These are phyloP conservation scores for Gymnocypris eckloni DNA, from an alignment of 2,797 vertebrate species.

Conservation along the genomic window DNA sequence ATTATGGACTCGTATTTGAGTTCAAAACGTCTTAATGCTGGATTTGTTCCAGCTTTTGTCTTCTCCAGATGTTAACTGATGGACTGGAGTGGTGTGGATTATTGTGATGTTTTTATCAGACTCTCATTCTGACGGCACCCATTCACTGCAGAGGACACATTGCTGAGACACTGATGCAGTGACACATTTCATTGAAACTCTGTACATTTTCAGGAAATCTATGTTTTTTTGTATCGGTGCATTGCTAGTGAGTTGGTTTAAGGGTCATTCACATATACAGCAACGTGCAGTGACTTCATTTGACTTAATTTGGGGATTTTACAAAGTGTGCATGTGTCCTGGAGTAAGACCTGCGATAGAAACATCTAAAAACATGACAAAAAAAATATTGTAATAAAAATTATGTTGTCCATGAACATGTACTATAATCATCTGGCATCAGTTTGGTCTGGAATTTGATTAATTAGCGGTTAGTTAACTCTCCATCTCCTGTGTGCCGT, in stretches of 20 bases:
- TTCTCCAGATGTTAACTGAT: too few species aligned
- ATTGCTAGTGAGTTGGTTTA: background rate
- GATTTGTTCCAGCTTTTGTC: too few species aligned
- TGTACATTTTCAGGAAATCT: background rate
- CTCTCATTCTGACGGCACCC: too few species aligned
- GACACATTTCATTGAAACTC: background rate
- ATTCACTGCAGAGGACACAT: too few species aligned
- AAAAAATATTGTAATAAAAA: background rate
- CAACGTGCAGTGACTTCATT: background rate
- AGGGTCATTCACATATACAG: background rate
- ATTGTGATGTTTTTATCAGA: too few species aligned
- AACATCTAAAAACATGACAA: background rate
- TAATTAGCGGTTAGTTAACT: background rate
- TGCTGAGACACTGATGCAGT: too few species aligned
- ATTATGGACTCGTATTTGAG: too few species aligned
- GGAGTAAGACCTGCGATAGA: background rate
- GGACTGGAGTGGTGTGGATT: too few species aligned
- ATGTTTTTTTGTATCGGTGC: background rate
- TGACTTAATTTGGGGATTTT: background rate
- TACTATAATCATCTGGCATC: background rate
- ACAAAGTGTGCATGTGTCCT: background rate
- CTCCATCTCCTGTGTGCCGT: background rate
- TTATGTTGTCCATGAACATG: background rate
- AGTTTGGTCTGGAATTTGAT: background rate
- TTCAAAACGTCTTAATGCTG: too few species aligned